Evolutionary conservation across 1,140 invertebrate species (phyloP), one percentile per base, ranked within the genome.

Genomic region (Sminthurinus signatus): DNA sequence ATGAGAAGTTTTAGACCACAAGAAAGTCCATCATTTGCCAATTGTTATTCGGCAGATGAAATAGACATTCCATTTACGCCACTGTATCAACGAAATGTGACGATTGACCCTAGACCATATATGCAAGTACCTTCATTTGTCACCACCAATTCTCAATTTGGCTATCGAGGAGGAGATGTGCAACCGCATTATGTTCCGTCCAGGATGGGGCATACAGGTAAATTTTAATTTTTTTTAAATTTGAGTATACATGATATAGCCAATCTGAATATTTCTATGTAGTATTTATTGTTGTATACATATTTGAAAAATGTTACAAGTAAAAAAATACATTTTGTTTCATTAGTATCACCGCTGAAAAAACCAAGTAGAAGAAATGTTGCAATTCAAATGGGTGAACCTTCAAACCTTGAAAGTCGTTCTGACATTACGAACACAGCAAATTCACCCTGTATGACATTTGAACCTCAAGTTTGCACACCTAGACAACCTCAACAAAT

Each of bases 351-450:
- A n/a, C n/a, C n/a, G n/a, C n/a, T n/a, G 2, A n/a, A 17, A 28
- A 56, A 56, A 56, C 54, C 54, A 15, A 56, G 32, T 17, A 32
- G 21, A 29, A 32, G 60, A 25, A 62, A 62, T 50, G 60, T 62
- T 5, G 48, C 60, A 21, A 62, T 62, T 39, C 60, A 62, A 62
- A 62, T 62, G 60, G 60, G 60, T 8, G 31, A 62, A 25, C 59
- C 59, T 36, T 15, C 15, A 36, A 36, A 36, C 32, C 32, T 5
- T 36, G 15, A 36, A 36, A 36, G 32, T 36, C 32, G 32, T 5
- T 5, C 15, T 36, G 32, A 15, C 5, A 8, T 36, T 15, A 36
- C 5, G 32, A n/a, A n/a, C n/a, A n/a, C n/a, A n/a, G n/a, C n/a
- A n/a, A n/a, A n/a, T n/a, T n/a, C n/a, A n/a, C n/a, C n/a, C n/a